Evolutionary conservation across 2,113 vertebrate genomes (phyloP).

Genomic region (Crypturellus undulatus): DNA sequence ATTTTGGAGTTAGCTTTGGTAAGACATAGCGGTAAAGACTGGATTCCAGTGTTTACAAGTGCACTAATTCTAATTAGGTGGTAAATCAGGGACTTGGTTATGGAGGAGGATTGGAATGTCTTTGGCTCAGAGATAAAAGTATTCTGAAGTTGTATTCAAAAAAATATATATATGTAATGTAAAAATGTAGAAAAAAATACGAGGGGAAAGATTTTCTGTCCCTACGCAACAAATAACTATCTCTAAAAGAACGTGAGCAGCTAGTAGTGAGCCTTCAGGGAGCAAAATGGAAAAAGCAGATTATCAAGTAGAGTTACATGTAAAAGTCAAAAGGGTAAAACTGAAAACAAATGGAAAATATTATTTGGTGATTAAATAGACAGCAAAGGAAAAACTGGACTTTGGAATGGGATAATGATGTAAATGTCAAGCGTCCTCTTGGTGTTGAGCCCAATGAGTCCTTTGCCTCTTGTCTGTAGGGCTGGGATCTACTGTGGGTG

Average conservation of each 20-base stretch:
- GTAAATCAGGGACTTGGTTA: not conserved
- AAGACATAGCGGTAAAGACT: not conserved
- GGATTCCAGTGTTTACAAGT: not conserved
- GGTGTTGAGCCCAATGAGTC: not conserved
- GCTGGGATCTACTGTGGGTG: not conserved
- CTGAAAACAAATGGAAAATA: slow-evolving; percentile 40
- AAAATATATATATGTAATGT: not conserved
- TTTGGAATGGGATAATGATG: not conserved
- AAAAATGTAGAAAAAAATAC: not conserved
- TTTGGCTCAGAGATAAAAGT: not conserved
- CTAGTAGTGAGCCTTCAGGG: not conserved
- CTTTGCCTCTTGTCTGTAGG: not conserved
- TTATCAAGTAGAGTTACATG: not conserved
- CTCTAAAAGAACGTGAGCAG: not conserved
- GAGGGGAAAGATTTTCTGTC: slow-evolving; percentile 2
- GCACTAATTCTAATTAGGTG: not conserved
- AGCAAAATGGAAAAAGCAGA: not conserved
- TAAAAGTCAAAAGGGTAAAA: slow-evolving; percentile 46
- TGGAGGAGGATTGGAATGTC: not conserved
- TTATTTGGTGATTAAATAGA: slow-evolving; percentile 7
- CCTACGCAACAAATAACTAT: not conserved
- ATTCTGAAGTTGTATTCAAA: not conserved
- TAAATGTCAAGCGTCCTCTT: not conserved
- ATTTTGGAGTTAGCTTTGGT: not conserved
- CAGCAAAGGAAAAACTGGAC: not conserved